Evolutionary conservation across 2,113 vertebrate genomes (phyloP), one percentile per base, ranked within the genome.

Genomic region (Muntiacus muntjak): DNA sequence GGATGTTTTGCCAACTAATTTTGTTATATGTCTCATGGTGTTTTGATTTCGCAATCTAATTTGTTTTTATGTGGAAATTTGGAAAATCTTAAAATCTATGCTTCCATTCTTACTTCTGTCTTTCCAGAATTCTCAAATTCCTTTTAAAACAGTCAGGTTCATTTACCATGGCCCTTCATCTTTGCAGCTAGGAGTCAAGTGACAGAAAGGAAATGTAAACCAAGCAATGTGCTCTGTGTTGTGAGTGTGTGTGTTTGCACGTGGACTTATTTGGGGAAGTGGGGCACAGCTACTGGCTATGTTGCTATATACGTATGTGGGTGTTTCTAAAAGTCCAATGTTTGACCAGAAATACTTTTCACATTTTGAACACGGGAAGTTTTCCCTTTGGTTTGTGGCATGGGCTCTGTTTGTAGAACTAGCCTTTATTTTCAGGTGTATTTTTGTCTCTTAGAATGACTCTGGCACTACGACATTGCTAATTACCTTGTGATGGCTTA

Each of bases 381-480:
- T 95, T 97, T 96, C 57, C 86, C 62, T 96, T 89, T 87, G 94
- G 94, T 94, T 94, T 98, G 93, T 87, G 96, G 94, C 87, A 4
- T 45, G 60, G 82, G 7, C 86, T 86, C 74, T 95, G 40, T 97
- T 97, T 96, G 92, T 15, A 93, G 86, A 91, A 60, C 33, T 64
- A 36, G 91, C 64, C 94, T 93, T 92, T 93, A 91, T 96, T 96
- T 97, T 93, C 50, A 1, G 64, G 62, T 60, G 5, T 94, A 92
- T 89, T 96, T 98, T 96, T 97, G 85, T 95, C 88, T 96, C 54
- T 95, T 13, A 15, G 58, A 81, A 88, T 87, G 91, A 98, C 78
- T 82, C 54, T 15, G 79, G 58, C 58, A 45, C 45, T 79, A 76
- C 17, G 90, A 28, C 55, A 62, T 96, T 96, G 86, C 91, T 93